phyloP scores from a whole-genome alignment of 2,113 vertebrate species.

The Atrichornis clamosus region DNA sequence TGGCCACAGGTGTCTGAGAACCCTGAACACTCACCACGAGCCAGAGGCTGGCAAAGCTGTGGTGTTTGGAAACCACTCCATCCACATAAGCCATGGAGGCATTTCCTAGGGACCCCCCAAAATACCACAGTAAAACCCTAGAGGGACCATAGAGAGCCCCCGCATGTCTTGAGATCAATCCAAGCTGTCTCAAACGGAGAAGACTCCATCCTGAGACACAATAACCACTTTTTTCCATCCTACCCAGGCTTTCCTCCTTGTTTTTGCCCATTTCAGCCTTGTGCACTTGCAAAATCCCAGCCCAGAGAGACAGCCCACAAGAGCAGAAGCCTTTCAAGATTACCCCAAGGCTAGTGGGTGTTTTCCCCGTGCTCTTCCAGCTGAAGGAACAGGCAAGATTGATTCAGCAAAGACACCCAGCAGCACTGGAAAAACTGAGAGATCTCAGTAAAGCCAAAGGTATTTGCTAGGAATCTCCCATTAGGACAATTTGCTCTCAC shows the following conservation, averaged over 20 bases:
- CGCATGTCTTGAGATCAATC: background rate
- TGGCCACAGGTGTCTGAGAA: background rate
- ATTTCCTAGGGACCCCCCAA: background rate
- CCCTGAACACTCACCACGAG: background rate
- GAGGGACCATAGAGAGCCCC: background rate
- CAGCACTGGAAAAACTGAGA: slow-evolving; percentile 1
- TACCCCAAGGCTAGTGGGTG: background rate
- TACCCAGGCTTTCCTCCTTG: background rate
- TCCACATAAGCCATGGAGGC: background rate
- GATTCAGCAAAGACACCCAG: background rate
- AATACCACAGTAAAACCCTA: background rate
- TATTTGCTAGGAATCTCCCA: background rate
- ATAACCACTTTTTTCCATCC: background rate
- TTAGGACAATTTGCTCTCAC: background rate
- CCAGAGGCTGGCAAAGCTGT: background rate
- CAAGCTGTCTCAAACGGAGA: background rate
- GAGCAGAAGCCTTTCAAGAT: background rate
- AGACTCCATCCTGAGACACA: background rate
- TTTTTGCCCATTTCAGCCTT: background rate
- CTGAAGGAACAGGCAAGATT: background rate
- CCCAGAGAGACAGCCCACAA: background rate
- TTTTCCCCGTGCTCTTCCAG: background rate
- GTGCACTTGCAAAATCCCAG: background rate
- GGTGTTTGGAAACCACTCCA: background rate
- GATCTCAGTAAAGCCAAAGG: background rate